Base-by-base conservation (phyloP, 2,888 invertebrate genomes). In the Eucera pruinosa region DNA sequence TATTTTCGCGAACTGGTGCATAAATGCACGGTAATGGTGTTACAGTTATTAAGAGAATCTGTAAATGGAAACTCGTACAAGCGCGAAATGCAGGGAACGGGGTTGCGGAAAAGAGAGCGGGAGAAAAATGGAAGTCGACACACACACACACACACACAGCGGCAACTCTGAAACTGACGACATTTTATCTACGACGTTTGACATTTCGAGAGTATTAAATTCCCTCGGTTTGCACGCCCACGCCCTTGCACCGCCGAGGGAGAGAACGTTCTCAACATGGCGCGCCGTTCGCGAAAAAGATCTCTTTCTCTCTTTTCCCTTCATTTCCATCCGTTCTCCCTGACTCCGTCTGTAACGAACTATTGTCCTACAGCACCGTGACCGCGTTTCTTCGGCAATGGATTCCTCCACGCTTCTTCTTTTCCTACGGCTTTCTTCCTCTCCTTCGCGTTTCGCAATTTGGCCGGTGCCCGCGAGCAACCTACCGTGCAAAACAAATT, bases 101-200 rank as follows among this genome's bases (percentile, higher is more conserved):
- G 13, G 30, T 2, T 27, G 20, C 54, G 58, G 72, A 64, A 64
- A 52, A 41, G 61, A 73, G 66, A 66, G 70, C 48, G 62, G 55
- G 2, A n/a, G n/a, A 48, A 50, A 65, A 67, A 58, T 48, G 2
- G 27, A 7, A 7, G 45, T 25, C 70, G 18, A 45, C 52, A 48
- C 52, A 20, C 30, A 0, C 27, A 65, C 68, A 45, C 50, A 43
- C 61, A 0, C 27, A 65, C 68, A 45, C 50, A 43, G 58, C 27
- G 61, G 52, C 73, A 54, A 64, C 55, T 2, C 36, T 68, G 71
- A 71, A 48, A 57, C 58, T 43, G 64, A 62, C 68, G 80, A 86
- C 85, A 87, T 88, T 86, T 87, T 86, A 85, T 84, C 88, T 84
- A 82, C 84, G 86, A 87, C 87, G 83, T 87, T 89, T 89, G 88